Conservation (phyloP, 2,888 invertebrate species). For the Troides oblongomaculatus region DNA sequence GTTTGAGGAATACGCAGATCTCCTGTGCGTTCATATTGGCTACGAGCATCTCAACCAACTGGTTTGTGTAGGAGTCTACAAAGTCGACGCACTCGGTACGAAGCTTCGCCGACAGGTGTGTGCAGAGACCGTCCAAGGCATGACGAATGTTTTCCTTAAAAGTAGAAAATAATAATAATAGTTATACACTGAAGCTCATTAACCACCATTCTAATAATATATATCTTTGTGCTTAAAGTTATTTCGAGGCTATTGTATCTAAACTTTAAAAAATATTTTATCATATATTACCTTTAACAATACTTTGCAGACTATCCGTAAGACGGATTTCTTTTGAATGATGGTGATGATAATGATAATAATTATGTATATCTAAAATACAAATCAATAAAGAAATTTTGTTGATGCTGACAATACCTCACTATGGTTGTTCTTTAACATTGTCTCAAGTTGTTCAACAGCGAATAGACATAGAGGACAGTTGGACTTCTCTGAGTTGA, state of each 20-base stretch:
- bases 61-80: conserved; percentile 86
- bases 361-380: too few relatives aligned
- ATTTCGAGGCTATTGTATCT: too few relatives aligned
- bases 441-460: conserved; percentile 86
- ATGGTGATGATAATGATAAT: too few relatives aligned
- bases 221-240: too few relatives aligned
- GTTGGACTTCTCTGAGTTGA: conserved; percentile 81
- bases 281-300: too few relatives aligned
- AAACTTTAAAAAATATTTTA: too few relatives aligned
- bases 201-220: too few relatives aligned
- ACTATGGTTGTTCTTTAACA: conserved; percentile 86
- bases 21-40: conserved; percentile 84
- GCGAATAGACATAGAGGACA: conserved; percentile 93
- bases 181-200: too few relatives aligned
- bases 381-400: too few relatives aligned
- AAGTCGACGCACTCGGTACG: conserved; percentile 86
- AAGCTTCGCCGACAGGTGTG: conserved; percentile 82
- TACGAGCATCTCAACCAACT: conserved; percentile 88
- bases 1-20: conserved; percentile 87
- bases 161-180: not conserved
- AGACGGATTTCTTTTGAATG: too few relatives aligned
- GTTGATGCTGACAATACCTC: conserved; percentile 75
- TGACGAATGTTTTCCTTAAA: conserved; percentile 83
- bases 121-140: conserved; percentile 86
- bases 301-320: too few relatives aligned